These are phyloP conservation scores for Phortica okadai DNA, from an alignment of 2,888 invertebrate genomes.

Conservation along the genomic window DNA sequence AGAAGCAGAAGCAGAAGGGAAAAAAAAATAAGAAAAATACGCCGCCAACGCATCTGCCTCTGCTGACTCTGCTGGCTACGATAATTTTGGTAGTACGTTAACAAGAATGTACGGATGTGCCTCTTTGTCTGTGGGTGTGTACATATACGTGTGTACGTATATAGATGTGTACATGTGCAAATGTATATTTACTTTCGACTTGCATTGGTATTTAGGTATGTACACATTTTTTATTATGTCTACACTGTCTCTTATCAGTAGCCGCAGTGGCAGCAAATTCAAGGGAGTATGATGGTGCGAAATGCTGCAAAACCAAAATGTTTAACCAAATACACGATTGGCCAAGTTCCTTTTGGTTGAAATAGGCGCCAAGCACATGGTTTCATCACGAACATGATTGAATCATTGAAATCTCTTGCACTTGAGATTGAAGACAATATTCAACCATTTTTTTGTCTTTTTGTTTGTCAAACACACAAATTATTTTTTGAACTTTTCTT, in stretches of 20 bases:
- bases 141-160: neutral
- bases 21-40: slow-evolving; percentile 53
- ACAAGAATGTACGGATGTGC: slow-evolving; percentile 1
- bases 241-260: slow-evolving; percentile 63
- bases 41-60: slow-evolving; percentile 27
- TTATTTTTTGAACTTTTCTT: no score
- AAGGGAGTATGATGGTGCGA: neutral
- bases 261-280: slow-evolving; percentile 37
- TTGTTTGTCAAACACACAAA: no score
- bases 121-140: slow-evolving; percentile 44
- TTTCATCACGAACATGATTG: neutral
- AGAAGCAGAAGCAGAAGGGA: slow-evolving; percentile 45
- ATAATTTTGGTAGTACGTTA: no score
- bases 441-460: no score
- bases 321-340: neutral
- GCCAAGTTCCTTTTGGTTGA: neutral
- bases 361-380: slow-evolving; percentile 12
- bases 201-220: slow-evolving; percentile 56
- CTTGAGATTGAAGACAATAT: neutral
- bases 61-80: no score
- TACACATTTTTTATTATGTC: slow-evolving; percentile 62
- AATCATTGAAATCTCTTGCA: neutral
- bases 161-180: slow-evolving; percentile 20
- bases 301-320: slow-evolving; percentile 7
- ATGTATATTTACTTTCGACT: slow-evolving; percentile 57